Conservation (phyloP, 64 coral and sea anemone species). For the Platygyra sinensis region DNA sequence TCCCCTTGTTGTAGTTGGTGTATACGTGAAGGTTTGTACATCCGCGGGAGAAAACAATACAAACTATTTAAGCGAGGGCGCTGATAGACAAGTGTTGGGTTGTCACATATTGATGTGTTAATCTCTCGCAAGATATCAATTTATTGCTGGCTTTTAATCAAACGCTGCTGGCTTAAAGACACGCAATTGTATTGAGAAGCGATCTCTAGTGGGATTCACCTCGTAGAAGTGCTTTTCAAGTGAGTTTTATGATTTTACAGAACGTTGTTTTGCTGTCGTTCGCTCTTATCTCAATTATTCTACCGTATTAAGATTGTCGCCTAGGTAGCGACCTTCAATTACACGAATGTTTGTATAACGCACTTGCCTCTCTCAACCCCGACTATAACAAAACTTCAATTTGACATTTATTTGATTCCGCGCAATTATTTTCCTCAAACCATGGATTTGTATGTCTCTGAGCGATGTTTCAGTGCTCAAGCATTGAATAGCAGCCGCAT, state of each 20-base stretch:
- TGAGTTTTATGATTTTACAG: constrained; percentile 15
- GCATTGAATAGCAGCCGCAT: not conserved
- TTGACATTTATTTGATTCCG: not conserved
- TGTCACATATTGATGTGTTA: constrained; percentile 2
- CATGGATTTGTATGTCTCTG: not conserved
- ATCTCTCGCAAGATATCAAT: not conserved
- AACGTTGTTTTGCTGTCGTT: not conserved
- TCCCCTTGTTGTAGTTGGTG: not conserved
- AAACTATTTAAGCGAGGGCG: not conserved
- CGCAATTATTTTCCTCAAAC: not conserved
- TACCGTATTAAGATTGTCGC: constrained; percentile 19
- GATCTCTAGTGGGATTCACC: not conserved
- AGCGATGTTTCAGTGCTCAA: not conserved
- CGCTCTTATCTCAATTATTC: constrained; percentile 23
- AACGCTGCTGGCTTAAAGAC: not conserved
- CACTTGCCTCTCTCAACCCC: not conserved
- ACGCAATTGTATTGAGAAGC: not conserved
- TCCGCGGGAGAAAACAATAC: not conserved
- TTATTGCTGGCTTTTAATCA: not conserved
- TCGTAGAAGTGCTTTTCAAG: not conserved
- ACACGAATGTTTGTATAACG: constrained; percentile 35
- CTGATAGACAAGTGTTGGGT: constrained; percentile 1
- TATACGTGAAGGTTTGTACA: constrained; percentile 18
- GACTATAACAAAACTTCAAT: not conserved
- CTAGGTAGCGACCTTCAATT: constrained; percentile 8